phyloP scores from a whole-genome alignment of 2,113 vertebrate genomes.

The Varanus komodoensis region DNA sequence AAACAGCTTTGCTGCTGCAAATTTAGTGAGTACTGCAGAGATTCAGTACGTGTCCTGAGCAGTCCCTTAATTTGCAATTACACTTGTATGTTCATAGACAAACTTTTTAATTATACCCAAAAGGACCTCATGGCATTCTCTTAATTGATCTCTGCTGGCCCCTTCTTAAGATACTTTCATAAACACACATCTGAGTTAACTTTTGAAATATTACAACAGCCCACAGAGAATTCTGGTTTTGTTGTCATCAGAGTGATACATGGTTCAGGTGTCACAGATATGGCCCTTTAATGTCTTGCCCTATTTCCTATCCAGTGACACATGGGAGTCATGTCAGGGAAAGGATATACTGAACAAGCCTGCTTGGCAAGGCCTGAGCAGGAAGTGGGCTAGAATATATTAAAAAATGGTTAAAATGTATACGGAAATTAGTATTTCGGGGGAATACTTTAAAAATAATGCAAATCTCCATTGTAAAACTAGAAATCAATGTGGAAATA shows the following conservation, averaged over 20 bases:
- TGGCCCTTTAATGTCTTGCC: background rate
- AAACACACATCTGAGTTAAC: background rate
- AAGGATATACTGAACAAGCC: background rate
- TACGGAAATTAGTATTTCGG: no score
- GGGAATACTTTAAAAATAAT: no score
- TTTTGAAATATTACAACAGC: background rate
- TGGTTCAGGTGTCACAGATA: background rate
- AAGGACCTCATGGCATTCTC: background rate
- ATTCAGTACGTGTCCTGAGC: background rate
- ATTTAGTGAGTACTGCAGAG: background rate
- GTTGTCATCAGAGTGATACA: background rate
- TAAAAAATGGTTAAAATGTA: background rate
- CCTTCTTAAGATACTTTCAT: slow-evolving; percentile 5
- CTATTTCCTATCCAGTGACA: background rate
- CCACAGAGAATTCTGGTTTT: background rate
- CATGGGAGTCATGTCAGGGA: background rate
- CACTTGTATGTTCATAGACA: slow-evolving; percentile 3
- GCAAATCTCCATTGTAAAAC: no score
- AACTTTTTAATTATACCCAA: slow-evolving; percentile 31
- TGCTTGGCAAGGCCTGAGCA: background rate
- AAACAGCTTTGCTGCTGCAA: background rate
- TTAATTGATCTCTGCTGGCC: slow-evolving; percentile 18
- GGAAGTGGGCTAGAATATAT: background rate
- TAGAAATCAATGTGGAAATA: background rate
- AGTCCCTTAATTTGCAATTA: slow-evolving; percentile 15